Evolutionary conservation across 1,140 invertebrate genomes (phyloP).

Genomic region (Zaprionus capensis): DNA sequence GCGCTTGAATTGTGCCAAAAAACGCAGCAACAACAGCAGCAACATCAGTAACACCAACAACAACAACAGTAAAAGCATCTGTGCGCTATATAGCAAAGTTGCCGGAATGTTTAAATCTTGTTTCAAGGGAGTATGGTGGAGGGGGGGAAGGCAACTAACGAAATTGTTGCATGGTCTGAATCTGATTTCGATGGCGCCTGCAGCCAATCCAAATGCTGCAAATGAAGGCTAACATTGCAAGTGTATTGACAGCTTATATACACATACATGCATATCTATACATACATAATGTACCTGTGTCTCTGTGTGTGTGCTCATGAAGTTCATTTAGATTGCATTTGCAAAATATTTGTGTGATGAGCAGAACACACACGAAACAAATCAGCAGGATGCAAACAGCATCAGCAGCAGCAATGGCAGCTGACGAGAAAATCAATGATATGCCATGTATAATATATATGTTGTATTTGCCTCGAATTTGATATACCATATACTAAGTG

Average conservation of each 20-base stretch:
- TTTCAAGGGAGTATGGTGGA: not conserved
- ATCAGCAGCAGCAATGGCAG: constrained; percentile 5
- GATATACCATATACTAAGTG: not conserved
- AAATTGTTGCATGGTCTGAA: constrained; percentile 52
- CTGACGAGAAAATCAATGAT: constrained; percentile 5
- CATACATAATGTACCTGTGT: not conserved
- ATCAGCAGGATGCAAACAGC: constrained; percentile 24
- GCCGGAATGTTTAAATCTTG: constrained; percentile 37
- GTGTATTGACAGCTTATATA: constrained; percentile 5
- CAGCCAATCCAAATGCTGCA: constrained; percentile 44
- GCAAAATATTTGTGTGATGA: constrained; percentile 48
- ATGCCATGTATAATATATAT: not conserved
- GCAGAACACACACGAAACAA: constrained; percentile 12
- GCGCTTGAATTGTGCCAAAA: constrained; percentile 73
- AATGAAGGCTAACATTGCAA: constrained; percentile 38
- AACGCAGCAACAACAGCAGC: no score
- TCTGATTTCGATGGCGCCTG: constrained; percentile 39
- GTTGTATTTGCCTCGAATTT: not conserved
- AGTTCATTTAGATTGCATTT: constrained; percentile 49
- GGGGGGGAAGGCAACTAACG: constrained; percentile 1
- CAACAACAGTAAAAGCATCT: not conserved
- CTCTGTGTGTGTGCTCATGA: not conserved
- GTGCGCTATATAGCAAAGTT: not conserved
- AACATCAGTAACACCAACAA: not conserved
- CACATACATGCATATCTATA: not conserved